Base-by-base conservation (phyloP, 2,888 invertebrate species). In the Nematopogon swammerdamellus region DNA sequence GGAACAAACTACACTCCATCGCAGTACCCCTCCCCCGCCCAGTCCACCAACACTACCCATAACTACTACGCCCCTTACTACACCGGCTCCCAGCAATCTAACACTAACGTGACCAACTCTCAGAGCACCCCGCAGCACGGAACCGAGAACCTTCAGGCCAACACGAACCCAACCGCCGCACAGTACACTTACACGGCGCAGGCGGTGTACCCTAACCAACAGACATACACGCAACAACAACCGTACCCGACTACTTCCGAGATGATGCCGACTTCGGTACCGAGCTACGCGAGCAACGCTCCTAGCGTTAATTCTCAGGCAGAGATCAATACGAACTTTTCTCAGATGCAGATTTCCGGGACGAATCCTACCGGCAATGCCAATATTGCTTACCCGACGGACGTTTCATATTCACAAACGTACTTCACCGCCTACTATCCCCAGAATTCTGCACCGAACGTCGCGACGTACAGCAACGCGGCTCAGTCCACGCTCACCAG, bases 361-460 rank as follows among this genome's bases (percentile, higher is more conserved):
- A 8, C 36, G 3, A 14, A 8, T 14, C 36, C 36, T 3, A 14
- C 8, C n/a, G 36, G 8, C 8, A 14, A 14, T 14, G 8, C 14
- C 11, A 14, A 14, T 36, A 3, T 14, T 4, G 8, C 11, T 14
- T 14, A 36, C 14, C 36, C 36, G n/a, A 3, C 36, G 11, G 36
- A 36, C n/a, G 14, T 14, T 3, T 36, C 36, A 6, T 74, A 75
- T 52, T 64, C 70, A 1, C 70, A 77, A 48, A 74, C 71, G 1
- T 75, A 64, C 54, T 74, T 73, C 57, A 71, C 60, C 49, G 62
- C 65, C 2, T 70, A 74, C 47, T 73, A 75, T 52, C 73, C 72
- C 0, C 66, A 69, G 50, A 59, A 58, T 1, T 63, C 70, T 2
- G 63, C 65, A 1, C 65, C 65, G 1, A 68, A 68, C n/a, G 62